These are phyloP conservation scores for Drosophila quasianomalipes DNA, from an alignment of 2,888 invertebrate species.

Conservation along the genomic window DNA sequence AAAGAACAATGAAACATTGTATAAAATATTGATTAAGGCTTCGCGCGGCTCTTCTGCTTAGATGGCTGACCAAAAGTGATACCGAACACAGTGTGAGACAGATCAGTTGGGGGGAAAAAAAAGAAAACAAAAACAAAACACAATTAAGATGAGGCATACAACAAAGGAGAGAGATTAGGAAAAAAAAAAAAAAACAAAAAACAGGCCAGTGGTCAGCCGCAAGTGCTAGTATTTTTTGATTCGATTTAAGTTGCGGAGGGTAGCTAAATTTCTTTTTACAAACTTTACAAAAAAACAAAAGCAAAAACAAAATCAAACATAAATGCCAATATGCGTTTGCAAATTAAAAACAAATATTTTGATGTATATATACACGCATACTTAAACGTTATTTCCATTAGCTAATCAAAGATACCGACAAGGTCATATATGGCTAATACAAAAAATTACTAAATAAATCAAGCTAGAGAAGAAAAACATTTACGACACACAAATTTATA, in stretches of 20 bases:
- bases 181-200: neutral
- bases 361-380: slow-evolving; percentile 67
- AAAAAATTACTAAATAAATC: neutral
- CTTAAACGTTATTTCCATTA: slow-evolving; percentile 67
- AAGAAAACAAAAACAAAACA: neutral
- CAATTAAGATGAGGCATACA: slow-evolving; percentile 2
- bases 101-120: slow-evolving; percentile 6
- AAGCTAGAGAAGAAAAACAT: slow-evolving; percentile 15
- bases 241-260: slow-evolving; percentile 65
- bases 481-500: slow-evolving; percentile 56
- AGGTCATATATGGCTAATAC: slow-evolving; percentile 21
- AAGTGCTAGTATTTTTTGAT: slow-evolving; percentile 75
- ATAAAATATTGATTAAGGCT: slow-evolving; percentile 75
- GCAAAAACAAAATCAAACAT: neutral
- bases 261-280: slow-evolving; percentile 78
- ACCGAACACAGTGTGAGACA: slow-evolving; percentile 14
- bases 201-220: slow-evolving; percentile 48
- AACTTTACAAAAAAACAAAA: slow-evolving; percentile 57
- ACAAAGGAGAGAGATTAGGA: slow-evolving; percentile 5
- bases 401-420: slow-evolving; percentile 49
- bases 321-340: slow-evolving; percentile 55
- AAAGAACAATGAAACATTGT: slow-evolving; percentile 78
- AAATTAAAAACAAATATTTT: slow-evolving; percentile 60
- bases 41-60: slow-evolving; percentile 73
- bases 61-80: slow-evolving; percentile 61